Base-by-base conservation (phyloP, 2,888 invertebrate species). In the Polymixis flavicincta region DNA sequence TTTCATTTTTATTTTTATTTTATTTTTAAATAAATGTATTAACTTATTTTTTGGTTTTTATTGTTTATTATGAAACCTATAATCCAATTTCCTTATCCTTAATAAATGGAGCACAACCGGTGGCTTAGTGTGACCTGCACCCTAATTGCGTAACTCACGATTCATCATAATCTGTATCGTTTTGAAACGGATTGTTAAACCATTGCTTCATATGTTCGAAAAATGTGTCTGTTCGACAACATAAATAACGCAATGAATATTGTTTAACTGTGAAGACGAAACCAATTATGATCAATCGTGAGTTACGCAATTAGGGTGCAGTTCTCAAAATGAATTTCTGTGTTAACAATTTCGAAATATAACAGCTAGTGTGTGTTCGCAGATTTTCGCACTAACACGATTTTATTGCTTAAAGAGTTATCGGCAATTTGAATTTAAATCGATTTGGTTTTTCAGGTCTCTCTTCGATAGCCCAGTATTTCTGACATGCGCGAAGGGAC, bases 361-460 rank as follows among this genome's bases (percentile, higher is more conserved):
- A 82, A 71, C 77, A 54, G 77, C 82, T 61, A 48, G 25, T 64
- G 66, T 83, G 74, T 85, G 71, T 71, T 42, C 55, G 80, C 80
- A 70, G 55, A 60, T 74, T 84, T 77, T 45, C 37, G 66, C 60
- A 87, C 86, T 86, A 85, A 85, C 83, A 72, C 32, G 48, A 66
- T 54, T 72, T 68, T 60, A 69, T 61, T 17, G 68, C 55, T 28
- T 68, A 11, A 6, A 22, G 7, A 52, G 25, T 45, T 66, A 70
- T 67, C 59, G 59, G 60, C 60, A 63, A n/a, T 78, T 72, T 70
- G 54, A 81, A 70, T 72, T 70, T 32, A 72, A 84, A 81, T 87
- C 73, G 71, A 85, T 88, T 78, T 85, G 79, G 45, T 80, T 89
- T 93, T 93, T 88, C 93, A 93, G 93, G 85, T 90, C 88, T 19